Conservation (phyloP, 2,888 invertebrate species). For the Stenchaetothrips biformis region DNA sequence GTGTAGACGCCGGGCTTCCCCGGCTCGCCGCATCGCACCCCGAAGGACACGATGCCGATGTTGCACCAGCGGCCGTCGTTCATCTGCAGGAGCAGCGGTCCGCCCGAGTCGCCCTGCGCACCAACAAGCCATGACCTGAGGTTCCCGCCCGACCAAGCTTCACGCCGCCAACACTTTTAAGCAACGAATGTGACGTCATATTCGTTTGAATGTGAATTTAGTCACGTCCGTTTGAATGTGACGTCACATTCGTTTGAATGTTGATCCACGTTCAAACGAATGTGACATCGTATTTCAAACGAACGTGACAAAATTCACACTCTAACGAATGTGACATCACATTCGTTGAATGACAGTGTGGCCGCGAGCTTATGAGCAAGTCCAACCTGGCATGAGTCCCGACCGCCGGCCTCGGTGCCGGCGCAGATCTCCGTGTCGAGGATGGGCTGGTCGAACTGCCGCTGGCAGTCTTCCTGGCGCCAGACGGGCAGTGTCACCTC, state of each 20-base stretch:
- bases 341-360: too few species aligned
- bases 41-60: slow-evolving; percentile 82
- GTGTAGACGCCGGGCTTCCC: slow-evolving; percentile 76
- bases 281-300: too few species aligned
- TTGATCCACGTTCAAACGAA: too few species aligned
- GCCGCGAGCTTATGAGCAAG: slow-evolving; percentile 34
- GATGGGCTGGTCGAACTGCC: slow-evolving; percentile 59
- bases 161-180: too few species aligned
- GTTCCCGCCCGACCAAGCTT: too few species aligned
- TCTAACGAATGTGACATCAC: too few species aligned
- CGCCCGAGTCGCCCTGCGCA: slow-evolving; percentile 74
- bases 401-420: slow-evolving; percentile 67
- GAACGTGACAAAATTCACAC: too few species aligned
- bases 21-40: slow-evolving; percentile 70
- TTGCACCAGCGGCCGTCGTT: slow-evolving; percentile 69
- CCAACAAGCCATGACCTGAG: not conserved
- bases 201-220: too few species aligned
- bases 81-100: slow-evolving; percentile 71
- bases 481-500: slow-evolving; percentile 76
- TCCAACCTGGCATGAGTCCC: slow-evolving; percentile 77
- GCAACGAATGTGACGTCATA: too few species aligned
- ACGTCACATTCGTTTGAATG: too few species aligned
- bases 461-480: slow-evolving; percentile 60
- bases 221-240: too few species aligned
- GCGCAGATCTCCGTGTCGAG: slow-evolving; percentile 70